These are phyloP conservation scores for Drosophila mimica DNA, from an alignment of 2,888 invertebrate genomes.

Conservation along the genomic window DNA sequence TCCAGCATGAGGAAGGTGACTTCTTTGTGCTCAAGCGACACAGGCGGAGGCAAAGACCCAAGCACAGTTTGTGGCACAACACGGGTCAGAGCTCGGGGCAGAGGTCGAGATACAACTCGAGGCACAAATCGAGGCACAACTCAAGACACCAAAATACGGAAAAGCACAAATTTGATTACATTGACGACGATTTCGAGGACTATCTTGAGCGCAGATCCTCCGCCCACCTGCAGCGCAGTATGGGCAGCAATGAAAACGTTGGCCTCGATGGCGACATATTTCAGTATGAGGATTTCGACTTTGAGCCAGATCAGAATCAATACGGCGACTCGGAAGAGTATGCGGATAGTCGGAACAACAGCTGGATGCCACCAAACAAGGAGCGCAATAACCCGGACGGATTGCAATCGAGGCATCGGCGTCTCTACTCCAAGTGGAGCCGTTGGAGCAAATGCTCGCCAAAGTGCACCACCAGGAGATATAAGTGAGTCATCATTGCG, in stretches of 20 bases:
- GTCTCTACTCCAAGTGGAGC: slow-evolving; percentile 91
- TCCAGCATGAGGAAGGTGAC: slow-evolving; percentile 59
- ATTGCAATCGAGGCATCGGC: slow-evolving; percentile 70
- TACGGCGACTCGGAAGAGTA: slow-evolving; percentile 74
- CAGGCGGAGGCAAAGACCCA: slow-evolving; percentile 49
- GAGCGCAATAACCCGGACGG: slow-evolving; percentile 83
- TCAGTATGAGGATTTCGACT: slow-evolving; percentile 83
- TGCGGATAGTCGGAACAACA: slow-evolving; percentile 66
- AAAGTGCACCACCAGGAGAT: slow-evolving; percentile 92
- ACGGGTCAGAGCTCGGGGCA: slow-evolving; percentile 42
- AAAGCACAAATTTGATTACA: slow-evolving; percentile 26
- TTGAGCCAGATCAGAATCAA: slow-evolving; percentile 62
- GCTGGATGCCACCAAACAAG: slow-evolving; percentile 54
- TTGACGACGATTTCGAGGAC: slow-evolving; percentile 72
- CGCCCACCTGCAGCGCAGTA: slow-evolving; percentile 41
- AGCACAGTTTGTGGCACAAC: background rate
- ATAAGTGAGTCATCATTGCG: slow-evolving; percentile 86
- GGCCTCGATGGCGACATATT: slow-evolving; percentile 77
- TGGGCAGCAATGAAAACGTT: slow-evolving; percentile 44
- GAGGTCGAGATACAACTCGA: slow-evolving; percentile 1
- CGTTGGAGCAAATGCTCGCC: slow-evolving; percentile 93
- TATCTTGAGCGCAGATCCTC: slow-evolving; percentile 46
- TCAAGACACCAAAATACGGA: slow-evolving; percentile 5
- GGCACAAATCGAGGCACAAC: background rate
- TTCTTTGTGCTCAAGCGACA: slow-evolving; percentile 78